These are phyloP conservation scores for Aphodius granarius DNA, from an alignment of 2,888 invertebrate genomes.

Conservation along the genomic window DNA sequence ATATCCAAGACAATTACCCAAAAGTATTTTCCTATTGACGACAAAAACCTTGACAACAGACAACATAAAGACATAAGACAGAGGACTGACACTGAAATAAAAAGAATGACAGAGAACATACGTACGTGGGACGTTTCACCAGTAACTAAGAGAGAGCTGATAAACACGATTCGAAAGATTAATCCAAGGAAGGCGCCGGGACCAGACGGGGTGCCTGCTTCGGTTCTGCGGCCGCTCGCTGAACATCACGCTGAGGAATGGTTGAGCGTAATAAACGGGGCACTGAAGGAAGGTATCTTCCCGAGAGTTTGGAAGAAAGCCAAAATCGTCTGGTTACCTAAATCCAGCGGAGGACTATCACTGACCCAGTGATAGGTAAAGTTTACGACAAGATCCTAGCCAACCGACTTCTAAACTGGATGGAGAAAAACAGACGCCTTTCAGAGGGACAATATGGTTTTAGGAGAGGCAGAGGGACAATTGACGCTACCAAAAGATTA, in stretches of 20 bases:
- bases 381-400: background rate
- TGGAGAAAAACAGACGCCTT: background rate
- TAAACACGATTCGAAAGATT: background rate
- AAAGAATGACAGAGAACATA: background rate
- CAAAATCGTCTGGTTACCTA: background rate
- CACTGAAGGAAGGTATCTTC: background rate
- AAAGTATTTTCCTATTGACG: background rate
- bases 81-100: too few relatives aligned
- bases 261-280: background rate
- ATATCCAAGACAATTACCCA: background rate
- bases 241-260: background rate
- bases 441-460: background rate
- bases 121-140: background rate
- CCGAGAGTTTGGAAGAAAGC: background rate
- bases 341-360: constrained; percentile 8
- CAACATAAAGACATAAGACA: background rate
- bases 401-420: background rate
- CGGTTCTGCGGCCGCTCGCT: background rate
- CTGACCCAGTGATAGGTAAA: background rate
- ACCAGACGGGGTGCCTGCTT: constrained; percentile 15
- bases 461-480: background rate
- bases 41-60: background rate
- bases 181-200: constrained; percentile 11
- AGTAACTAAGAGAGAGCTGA: background rate
- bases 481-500: background rate